These are phyloP conservation scores for Ruditapes philippinarum DNA, from an alignment of 1,140 invertebrate species.

Conservation along the genomic window DNA sequence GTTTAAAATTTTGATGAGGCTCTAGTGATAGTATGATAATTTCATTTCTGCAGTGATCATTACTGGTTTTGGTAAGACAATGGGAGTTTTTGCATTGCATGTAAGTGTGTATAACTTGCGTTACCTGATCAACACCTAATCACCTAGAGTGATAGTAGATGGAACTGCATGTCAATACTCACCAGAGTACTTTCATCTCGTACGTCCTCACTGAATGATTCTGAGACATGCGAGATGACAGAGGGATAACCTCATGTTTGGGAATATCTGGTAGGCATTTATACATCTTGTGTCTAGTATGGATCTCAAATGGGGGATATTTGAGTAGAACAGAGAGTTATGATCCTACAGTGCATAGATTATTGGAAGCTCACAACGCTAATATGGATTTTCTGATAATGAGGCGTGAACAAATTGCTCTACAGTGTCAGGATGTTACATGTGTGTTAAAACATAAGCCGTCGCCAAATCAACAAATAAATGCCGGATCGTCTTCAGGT, in stretches of 20 bases:
- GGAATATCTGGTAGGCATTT: constrained; percentile 42
- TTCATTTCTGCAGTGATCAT: not conserved
- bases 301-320: constrained; percentile 64
- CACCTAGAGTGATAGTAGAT: not conserved
- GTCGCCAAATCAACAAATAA: too few species aligned
- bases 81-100: constrained; percentile 20
- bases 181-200: constrained; percentile 33
- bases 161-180: not conserved
- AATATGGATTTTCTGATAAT: constrained; percentile 22
- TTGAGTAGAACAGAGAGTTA: constrained; percentile 13
- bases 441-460: too few species aligned
- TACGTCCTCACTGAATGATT: constrained; percentile 12
- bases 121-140: constrained; percentile 27
- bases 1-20: constrained; percentile 36
- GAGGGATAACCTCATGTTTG: not conserved
- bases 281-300: constrained; percentile 63
- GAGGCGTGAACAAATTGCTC: constrained; percentile 22
- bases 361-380: not conserved
- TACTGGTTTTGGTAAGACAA: not conserved
- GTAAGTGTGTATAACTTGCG: constrained; percentile 37
- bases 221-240: constrained; percentile 12
- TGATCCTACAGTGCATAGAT: constrained; percentile 52
- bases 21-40: constrained; percentile 10
- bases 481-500: too few species aligned
- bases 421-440: too few species aligned